Conservation (phyloP, 2,888 invertebrate species). For the Spilarctia lutea region DNA sequence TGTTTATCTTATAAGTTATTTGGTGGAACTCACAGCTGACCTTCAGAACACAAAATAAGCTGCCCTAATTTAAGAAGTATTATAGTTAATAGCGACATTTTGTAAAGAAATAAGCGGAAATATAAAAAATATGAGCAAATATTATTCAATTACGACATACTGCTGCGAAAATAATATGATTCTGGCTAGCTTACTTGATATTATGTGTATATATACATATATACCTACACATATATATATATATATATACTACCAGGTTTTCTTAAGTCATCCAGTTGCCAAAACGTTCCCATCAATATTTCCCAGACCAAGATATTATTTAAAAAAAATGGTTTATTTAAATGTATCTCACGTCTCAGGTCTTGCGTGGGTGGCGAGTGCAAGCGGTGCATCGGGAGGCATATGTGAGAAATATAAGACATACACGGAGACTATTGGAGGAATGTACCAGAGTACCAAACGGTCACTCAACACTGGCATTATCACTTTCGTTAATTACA, state of each 20-base stretch:
- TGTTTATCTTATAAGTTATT: neutral
- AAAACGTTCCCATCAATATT: neutral
- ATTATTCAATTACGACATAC: neutral
- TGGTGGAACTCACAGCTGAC: neutral
- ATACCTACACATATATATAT: no score
- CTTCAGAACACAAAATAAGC: neutral
- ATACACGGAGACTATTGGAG: constrained; percentile 98
- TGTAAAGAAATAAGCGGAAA: neutral
- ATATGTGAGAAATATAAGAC: constrained; percentile 99
- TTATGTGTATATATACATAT: neutral
- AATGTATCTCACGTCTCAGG: constrained; percentile 81
- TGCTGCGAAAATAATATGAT: neutral
- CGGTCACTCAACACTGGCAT: constrained; percentile 99
- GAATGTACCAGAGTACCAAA: constrained; percentile 97
- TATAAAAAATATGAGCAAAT: neutral
- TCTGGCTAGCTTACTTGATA: neutral
- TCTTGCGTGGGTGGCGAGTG: constrained; percentile 99
- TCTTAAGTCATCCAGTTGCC: no score
- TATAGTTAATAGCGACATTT: neutral
- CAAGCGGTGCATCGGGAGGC: constrained; percentile 98
- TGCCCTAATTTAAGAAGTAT: neutral
- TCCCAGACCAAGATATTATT: neutral
- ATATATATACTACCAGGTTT: no score
- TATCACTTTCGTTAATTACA: constrained; percentile 99
- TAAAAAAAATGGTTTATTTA: neutral